Base-by-base conservation (phyloP, 2,797 vertebrate genomes). In the Siniperca obscura region DNA sequence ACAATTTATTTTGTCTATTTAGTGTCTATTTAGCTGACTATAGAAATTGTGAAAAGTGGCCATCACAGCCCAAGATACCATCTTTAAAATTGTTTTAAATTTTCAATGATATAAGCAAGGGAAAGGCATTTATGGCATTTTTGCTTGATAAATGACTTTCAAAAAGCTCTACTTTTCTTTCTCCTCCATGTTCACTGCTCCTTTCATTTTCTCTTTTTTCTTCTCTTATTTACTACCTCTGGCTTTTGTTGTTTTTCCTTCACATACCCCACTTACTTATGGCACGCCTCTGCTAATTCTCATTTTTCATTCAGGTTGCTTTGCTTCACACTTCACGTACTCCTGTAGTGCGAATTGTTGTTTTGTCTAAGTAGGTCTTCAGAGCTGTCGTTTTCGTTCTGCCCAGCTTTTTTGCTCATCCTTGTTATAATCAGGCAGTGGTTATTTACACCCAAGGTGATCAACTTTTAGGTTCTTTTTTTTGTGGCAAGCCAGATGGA, bases 361-460 rank as follows among this genome's bases (percentile, higher is more conserved):
- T 88, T 90, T 90, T 90, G 75, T 76, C 80, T 83, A 86, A 92
- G 89, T 86, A 81, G 82, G 75, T 87, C 86, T 84, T 89, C 67
- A 81, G 61, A 86, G 84, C 77, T 84, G 87, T 83, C 71, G 42
- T 80, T 85, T 86, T 86, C 40, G 17, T 81, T 34, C 4, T 56
- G 60, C 74, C 56, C 50, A 1, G 53, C 34, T 42, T 81, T 74
- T 50, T 27, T 44, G 25, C 71, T 74, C 76, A 53, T 90, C 73
- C 76, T 89, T 84, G 86, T 91, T 90, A 89, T 90, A 84, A 75
- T 86, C 76, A 74, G 80, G 77, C 74, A 25, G 65, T 77, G 75
- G 81, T 87, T 91, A 88, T 94, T 93, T 86, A 90, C 83, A 88
- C 88, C 89, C 85, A 82, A 79, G 74, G 72, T 65, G 4, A 78